These are phyloP conservation scores for Ctenodactylus gundi DNA, from an alignment of 2,113 vertebrate species.

Conservation along the genomic window DNA sequence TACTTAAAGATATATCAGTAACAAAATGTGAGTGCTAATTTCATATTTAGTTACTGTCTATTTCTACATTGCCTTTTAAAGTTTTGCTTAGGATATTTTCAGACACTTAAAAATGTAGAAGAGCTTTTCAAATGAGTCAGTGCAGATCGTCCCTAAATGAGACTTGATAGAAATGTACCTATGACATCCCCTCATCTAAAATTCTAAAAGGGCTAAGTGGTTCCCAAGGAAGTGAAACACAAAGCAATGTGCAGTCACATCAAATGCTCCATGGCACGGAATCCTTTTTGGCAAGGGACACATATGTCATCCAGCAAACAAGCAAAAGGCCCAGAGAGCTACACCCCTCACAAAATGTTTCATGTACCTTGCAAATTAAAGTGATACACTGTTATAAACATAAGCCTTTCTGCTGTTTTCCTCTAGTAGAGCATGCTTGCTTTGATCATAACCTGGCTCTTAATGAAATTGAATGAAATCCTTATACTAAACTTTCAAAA, in stretches of 20 bases:
- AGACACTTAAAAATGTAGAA: slow-evolving; percentile 15
- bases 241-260: background rate
- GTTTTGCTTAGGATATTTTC: slow-evolving; percentile 40
- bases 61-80: slow-evolving; percentile 37
- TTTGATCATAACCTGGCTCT: background rate
- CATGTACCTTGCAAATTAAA: background rate
- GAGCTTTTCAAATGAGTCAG: slow-evolving; percentile 8
- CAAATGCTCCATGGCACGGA: background rate
- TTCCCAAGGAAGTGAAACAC: background rate
- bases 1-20: background rate
- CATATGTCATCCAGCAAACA: background rate
- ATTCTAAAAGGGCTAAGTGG: slow-evolving; percentile 12
- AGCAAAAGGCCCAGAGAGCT: background rate
- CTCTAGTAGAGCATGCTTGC: background rate
- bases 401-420: background rate
- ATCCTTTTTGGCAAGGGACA: background rate
- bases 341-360: background rate
- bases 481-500: background rate
- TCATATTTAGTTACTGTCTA: background rate
- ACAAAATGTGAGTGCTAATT: slow-evolving; percentile 33
- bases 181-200: background rate
- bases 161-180: slow-evolving; percentile 13
- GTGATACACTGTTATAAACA: background rate
- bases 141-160: slow-evolving; percentile 34
- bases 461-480: background rate